These are phyloP conservation scores for Ochropacha duplaris DNA, from an alignment of 2,888 invertebrate species.

Conservation along the genomic window DNA sequence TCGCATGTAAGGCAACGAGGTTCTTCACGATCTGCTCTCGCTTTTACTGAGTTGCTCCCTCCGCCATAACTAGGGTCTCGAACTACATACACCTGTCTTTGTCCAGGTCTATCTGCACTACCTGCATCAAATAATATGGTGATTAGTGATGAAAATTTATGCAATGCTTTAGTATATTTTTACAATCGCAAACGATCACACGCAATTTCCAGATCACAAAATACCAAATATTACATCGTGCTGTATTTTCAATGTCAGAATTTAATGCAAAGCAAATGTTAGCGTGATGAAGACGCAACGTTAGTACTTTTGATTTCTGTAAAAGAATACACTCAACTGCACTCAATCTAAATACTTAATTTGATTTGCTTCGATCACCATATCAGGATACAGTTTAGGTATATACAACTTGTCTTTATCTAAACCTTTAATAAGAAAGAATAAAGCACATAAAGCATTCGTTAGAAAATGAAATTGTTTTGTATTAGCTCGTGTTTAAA, in stretches of 20 bases:
- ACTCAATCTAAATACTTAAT: slow-evolving; percentile 76
- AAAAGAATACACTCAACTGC: slow-evolving; percentile 62
- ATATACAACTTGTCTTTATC: slow-evolving; percentile 60
- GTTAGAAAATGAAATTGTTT: slow-evolving; percentile 5
- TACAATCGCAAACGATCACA: slow-evolving; percentile 8
- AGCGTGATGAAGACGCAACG: slow-evolving; percentile 43
- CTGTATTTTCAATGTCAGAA: slow-evolving; percentile 13
- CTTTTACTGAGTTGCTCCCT: slow-evolving; percentile 73
- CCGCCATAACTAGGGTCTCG: slow-evolving; percentile 88
- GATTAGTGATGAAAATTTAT: slow-evolving; percentile 7
- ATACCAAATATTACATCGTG: slow-evolving; percentile 26
- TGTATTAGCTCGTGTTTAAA: background rate
- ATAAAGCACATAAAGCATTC: slow-evolving; percentile 27
- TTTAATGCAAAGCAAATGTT: slow-evolving; percentile 27
- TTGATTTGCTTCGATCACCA: slow-evolving; percentile 70
- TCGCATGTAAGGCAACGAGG: slow-evolving; percentile 95
- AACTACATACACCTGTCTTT: slow-evolving; percentile 94
- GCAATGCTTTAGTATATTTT: background rate
- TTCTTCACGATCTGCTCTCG: slow-evolving; percentile 84
- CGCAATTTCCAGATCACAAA: slow-evolving; percentile 16
- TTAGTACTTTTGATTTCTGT: slow-evolving; percentile 34
- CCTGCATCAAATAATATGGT: slow-evolving; percentile 70
- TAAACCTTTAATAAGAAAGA: slow-evolving; percentile 69
- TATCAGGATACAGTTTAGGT: slow-evolving; percentile 69
- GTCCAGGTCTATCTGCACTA: slow-evolving; percentile 92